phyloP scores from a whole-genome alignment of 2,797 vertebrate genomes.

The Lacerta bilineata region DNA sequence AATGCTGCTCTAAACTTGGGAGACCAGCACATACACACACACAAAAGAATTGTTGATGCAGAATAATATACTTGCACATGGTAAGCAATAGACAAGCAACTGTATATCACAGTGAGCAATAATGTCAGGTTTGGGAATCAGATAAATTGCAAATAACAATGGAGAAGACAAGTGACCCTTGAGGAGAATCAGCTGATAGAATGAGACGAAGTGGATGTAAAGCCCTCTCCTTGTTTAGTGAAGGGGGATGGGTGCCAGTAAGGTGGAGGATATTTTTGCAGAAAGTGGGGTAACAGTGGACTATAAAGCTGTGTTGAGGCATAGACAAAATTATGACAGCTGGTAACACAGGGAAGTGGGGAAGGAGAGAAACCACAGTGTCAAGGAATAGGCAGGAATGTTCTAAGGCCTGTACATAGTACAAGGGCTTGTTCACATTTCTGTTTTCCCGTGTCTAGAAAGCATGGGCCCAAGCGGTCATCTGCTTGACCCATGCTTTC shows the following conservation, averaged over 20 bases:
- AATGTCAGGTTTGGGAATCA: conserved; percentile 77
- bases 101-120: conserved; percentile 56
- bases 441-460: neutral
- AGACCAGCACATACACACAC: conserved; percentile 57
- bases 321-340: conserved; percentile 61
- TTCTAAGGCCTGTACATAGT: too few relatives aligned
- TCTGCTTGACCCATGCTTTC: too few relatives aligned
- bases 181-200: conserved; percentile 62
- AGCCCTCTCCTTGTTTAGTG: conserved; percentile 41
- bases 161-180: conserved; percentile 71
- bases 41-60: conserved; percentile 66
- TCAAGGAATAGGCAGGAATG: conserved; percentile 70
- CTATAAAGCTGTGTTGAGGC: conserved; percentile 52
- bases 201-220: conserved; percentile 59
- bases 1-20: conserved; percentile 48
- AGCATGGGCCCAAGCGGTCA: conserved; percentile 39
- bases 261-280: neutral
- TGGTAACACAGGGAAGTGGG: conserved; percentile 48
- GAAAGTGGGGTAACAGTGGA: conserved; percentile 40
- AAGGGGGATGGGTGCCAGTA: conserved; percentile 23
- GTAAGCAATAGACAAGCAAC: conserved; percentile 67
- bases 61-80: conserved; percentile 57
- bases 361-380: conserved; percentile 46
- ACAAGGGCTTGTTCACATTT: neutral
- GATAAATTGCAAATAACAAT: conserved; percentile 79